phyloP scores from a whole-genome alignment of 2,797 vertebrate species.

The Anabacerthia variegaticeps region DNA sequence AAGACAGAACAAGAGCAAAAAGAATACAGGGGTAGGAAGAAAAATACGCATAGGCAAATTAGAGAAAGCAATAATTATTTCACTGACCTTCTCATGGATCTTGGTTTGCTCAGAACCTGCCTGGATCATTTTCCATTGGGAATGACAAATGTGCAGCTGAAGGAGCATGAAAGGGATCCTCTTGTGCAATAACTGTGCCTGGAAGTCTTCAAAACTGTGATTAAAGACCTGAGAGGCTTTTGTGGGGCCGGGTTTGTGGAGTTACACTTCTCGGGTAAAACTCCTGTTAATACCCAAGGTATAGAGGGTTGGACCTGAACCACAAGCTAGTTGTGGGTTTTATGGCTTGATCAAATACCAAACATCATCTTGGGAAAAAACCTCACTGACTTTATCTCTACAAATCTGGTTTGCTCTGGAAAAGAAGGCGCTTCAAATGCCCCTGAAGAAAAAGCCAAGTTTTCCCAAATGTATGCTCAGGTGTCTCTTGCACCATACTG shows the following conservation, averaged over 20 bases:
- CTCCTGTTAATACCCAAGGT: neutral
- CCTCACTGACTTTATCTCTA: neutral
- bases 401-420: neutral
- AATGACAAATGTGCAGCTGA: neutral
- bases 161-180: neutral
- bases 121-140: neutral
- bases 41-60: neutral
- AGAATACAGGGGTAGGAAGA: neutral
- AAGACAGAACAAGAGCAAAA: neutral
- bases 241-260: neutral
- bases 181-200: neutral
- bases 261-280: neutral
- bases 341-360: neutral
- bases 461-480: neutral
- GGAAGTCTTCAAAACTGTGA: slow-evolving; percentile 15
- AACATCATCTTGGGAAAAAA: neutral
- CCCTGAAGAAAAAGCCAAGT: neutral
- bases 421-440: neutral
- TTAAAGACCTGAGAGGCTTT: neutral
- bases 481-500: neutral
- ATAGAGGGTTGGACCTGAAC: neutral
- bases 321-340: neutral
- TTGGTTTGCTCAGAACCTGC: slow-evolving; percentile 18
- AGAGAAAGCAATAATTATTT: slow-evolving; percentile 22
- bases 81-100: slow-evolving; percentile 9